Evolutionary conservation across 2,888 invertebrate genomes (phyloP), one percentile per base, ranked within the genome.

Genomic region (Lepidochitona cinerea): DNA sequence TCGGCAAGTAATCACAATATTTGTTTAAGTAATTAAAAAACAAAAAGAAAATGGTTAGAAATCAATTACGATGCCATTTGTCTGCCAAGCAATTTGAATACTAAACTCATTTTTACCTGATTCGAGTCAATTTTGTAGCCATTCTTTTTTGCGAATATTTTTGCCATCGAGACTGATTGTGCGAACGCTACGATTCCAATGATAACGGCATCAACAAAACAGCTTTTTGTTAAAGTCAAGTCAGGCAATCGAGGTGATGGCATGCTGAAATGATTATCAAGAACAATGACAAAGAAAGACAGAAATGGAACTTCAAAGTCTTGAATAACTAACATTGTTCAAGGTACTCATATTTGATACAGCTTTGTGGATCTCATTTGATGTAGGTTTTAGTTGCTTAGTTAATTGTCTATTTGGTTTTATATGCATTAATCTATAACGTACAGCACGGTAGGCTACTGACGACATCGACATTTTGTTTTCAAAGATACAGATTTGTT

Each of bases 121-220:
- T 91, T 92, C 1, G 92, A 81, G 79, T 91, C 91, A 9, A 91
- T 87, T 73, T 87, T 85, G 81, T 92, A 92, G 70, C 89, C 88
- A 80, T 92, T 89, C 80, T 91, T 91, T 79, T 90, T 88, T 36
- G 91, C 91, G 81, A 92, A 91, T 32, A 91, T 84, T 79, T 92
- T 91, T 4, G 90, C 91, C 88, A 92, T 89, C 7, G 92, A 91
- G 59, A 92, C 88, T 29, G 90, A 89, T 74, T 92, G 89, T 72
- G 91, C 90, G 81, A 91, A 92, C 32, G 91, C 88, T 68, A 92
- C 90, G 33, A 92, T 84, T 52, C 91, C 89, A 37, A 92, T 90
- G 37, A 89, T 84, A 64, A 92, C 71, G 23, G 89, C 90, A 78
- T 90, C 91, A 14, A 82, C 77, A 93, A 93, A 18, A 59, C 79